Evolutionary conservation across 2,797 vertebrate genomes (phyloP), one percentile per base, ranked within the genome.

Genomic region (Poliocrania exsul): DNA sequence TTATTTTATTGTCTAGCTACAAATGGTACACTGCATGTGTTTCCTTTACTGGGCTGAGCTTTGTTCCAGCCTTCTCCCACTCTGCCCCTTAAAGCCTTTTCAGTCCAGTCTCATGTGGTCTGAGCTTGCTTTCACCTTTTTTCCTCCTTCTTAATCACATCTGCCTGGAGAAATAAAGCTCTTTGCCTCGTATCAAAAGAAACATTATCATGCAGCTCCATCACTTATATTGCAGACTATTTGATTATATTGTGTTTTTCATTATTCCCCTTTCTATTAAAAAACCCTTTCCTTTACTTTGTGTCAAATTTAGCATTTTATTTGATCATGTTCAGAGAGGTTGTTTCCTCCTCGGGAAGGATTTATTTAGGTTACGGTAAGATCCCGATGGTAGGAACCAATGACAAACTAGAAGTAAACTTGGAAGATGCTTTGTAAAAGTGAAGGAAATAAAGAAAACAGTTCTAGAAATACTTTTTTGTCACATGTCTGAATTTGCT

Each of bases 31-130:
- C 10, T 84, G 37, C 16, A 44, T 87, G 9, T 53, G 69, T 79
- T 67, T 64, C 20, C 13, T 74, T 70, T 42, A 31, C 16, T 61
- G 8, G 18, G 61, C 65, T 37, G 37, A 53, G 3, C 16, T 88
- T 83, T 2, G 0, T 86, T 84, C 14, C 40, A 69, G 0, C 14
- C 9, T 53, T 16, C 8, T 78, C 20, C 21, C 26, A 7, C 2
- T 5, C 21, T 28, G 33, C 19, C 42, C 35, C 24, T 46, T 78
- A 79, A 73, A 72, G 19, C 11, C 9, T 69, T 84, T 78, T 60
- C 77, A 74, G 20, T 71, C 23, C 49, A 49, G 49, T 24, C 16
- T 83, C 23, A 21, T 20, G 16, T 10, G 51, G 13, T 47, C 37
- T 74, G 20, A 37, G 11, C 40, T 88, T 81, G 15, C 28, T 82